Conservation (phyloP, 1,140 invertebrate species). For the Drosophila triauraria region DNA sequence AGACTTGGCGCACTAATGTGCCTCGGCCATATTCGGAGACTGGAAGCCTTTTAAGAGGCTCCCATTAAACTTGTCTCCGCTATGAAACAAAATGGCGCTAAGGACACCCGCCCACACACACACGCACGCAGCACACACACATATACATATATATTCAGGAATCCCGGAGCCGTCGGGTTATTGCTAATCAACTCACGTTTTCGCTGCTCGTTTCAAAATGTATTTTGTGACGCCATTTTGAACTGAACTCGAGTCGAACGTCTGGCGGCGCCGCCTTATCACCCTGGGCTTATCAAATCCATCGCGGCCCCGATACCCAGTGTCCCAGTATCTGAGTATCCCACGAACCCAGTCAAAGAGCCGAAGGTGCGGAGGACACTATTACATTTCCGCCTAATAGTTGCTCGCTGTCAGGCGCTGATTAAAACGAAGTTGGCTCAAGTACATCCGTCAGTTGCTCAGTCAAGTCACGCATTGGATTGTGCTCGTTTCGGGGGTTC, state of each 20-base stretch:
- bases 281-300: constrained; percentile 78
- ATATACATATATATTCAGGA: constrained; percentile 19
- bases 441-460: constrained; percentile 70
- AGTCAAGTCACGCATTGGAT: constrained; percentile 78
- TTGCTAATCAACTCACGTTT: constrained; percentile 83
- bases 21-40: constrained; percentile 35
- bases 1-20: constrained; percentile 58
- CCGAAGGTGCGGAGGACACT: constrained; percentile 46
- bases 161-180: constrained; percentile 47
- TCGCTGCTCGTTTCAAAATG: constrained; percentile 81
- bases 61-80: constrained; percentile 72
- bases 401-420: constrained; percentile 67
- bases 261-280: constrained; percentile 63
- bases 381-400: constrained; percentile 68
- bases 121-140: constrained; percentile 3
- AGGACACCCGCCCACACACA: constrained; percentile 33
- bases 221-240: constrained; percentile 83
- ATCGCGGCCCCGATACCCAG: constrained; percentile 44
- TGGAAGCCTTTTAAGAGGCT: constrained; percentile 63
- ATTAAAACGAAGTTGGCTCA: constrained; percentile 77
- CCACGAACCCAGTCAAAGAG: not conserved
- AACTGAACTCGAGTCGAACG: constrained; percentile 56
- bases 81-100: constrained; percentile 58
- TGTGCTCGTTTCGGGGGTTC: constrained; percentile 48
- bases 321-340: not conserved